Percentiles rank a stretch among this genome's conserved stretches.
These are phyloP conservation scores for Oriolus oriolus DNA, from an alignment of 2,113 vertebrate species.

Conservation along the genomic window DNA sequence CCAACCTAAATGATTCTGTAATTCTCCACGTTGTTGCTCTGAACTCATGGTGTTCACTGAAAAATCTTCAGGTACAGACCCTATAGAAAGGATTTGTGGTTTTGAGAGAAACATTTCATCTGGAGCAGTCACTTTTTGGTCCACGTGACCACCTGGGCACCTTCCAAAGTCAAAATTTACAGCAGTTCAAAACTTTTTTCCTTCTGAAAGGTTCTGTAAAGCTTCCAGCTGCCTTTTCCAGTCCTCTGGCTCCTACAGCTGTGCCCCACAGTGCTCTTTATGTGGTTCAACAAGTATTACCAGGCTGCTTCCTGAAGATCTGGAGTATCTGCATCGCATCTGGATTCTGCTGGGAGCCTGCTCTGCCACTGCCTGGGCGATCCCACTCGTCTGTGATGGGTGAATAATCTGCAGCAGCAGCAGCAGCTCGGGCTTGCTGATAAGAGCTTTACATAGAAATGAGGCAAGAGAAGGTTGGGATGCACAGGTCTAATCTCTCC, in stretches of 20 bases:
- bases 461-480: not conserved
- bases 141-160: not conserved
- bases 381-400: not conserved
- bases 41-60: not conserved
- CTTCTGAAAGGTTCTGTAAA: not conserved
- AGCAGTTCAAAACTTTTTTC: not conserved
- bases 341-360: not conserved
- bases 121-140: not conserved
- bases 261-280: not conserved
- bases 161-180: not conserved
- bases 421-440: not conserved
- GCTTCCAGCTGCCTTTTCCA: not conserved
- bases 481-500: not conserved
- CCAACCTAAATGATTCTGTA: not conserved
- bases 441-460: slow-evolving; percentile 10
- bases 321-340: not conserved
- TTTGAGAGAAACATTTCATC: accelerated
- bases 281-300: not conserved
- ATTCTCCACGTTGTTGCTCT: not conserved
- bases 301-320: not conserved
- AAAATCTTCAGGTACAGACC: not conserved
- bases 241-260: not conserved
- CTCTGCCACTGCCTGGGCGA: not conserved
- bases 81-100: not conserved
- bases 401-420: not conserved